These are phyloP conservation scores for Chloroceryle aenea DNA, from an alignment of 2,113 vertebrate genomes.

Conservation along the genomic window DNA sequence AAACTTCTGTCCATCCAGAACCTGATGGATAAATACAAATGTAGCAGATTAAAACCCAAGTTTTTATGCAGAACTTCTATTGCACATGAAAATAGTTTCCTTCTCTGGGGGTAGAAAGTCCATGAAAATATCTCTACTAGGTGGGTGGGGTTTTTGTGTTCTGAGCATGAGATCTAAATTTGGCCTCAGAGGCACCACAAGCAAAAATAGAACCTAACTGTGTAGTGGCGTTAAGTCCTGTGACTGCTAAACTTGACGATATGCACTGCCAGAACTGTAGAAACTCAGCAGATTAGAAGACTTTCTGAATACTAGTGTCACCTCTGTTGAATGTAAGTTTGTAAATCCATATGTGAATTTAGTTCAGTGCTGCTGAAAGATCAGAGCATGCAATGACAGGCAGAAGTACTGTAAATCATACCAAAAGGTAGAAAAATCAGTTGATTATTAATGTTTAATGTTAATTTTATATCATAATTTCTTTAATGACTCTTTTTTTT, in stretches of 20 bases:
- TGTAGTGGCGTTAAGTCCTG: not conserved
- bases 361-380: not conserved
- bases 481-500: not conserved
- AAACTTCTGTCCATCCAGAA: too few relatives aligned
- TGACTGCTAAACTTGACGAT: not conserved
- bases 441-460: not conserved
- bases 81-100: not conserved
- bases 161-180: not conserved
- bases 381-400: not conserved
- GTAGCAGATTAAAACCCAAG: not conserved
- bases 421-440: not conserved
- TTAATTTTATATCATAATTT: not conserved
- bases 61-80: not conserved
- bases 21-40: not conserved
- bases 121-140: not conserved
- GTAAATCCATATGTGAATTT: not conserved
- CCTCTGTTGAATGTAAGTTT: not conserved
- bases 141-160: not conserved
- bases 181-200: not conserved
- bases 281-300: not conserved
- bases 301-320: not conserved
- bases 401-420: not conserved
- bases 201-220: not conserved
- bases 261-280: not conserved
- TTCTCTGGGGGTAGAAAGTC: not conserved